Conservation (phyloP, 2,888 invertebrate genomes). For the Drosophila borborema region DNA sequence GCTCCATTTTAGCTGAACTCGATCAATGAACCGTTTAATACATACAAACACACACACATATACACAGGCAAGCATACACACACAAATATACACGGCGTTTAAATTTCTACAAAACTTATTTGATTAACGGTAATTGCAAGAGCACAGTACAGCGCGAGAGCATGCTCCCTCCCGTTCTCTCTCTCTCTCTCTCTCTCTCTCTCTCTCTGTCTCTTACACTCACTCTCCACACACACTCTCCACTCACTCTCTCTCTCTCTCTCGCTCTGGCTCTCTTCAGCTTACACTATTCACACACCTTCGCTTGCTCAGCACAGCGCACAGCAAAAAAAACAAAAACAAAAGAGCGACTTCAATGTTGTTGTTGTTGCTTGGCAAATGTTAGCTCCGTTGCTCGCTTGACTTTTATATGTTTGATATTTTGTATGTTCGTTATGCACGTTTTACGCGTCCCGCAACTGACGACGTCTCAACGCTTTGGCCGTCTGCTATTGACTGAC, state of each 20-base stretch:
- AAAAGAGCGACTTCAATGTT: constrained; percentile 35
- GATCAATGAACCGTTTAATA: constrained; percentile 78
- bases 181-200: background rate
- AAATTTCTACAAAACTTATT: constrained; percentile 80
- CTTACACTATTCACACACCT: constrained; percentile 55
- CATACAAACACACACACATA: constrained; percentile 23
- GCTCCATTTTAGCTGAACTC: constrained; percentile 76
- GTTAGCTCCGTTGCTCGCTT: constrained; percentile 25
- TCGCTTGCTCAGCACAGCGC: constrained; percentile 35
- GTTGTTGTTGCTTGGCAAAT: constrained; percentile 11
- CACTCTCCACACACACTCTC: background rate
- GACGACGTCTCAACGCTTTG: constrained; percentile 73
- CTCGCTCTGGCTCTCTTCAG: constrained; percentile 11
- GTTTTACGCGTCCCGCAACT: constrained; percentile 35
- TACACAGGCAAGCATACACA: background rate
- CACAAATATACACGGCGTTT: constrained; percentile 54
- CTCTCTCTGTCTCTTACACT: background rate
- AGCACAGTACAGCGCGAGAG: constrained; percentile 26
- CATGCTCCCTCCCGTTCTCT: constrained; percentile 1
- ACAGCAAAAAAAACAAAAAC: constrained; percentile 56
- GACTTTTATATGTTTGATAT: constrained; percentile 12
- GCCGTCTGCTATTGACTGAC: constrained; percentile 70
- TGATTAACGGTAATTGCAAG: constrained; percentile 77
- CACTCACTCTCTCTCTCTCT: background rate
- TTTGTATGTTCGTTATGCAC: constrained; percentile 23